Conservation (phyloP, 2,888 invertebrate genomes). For the Volucella bombylans region DNA sequence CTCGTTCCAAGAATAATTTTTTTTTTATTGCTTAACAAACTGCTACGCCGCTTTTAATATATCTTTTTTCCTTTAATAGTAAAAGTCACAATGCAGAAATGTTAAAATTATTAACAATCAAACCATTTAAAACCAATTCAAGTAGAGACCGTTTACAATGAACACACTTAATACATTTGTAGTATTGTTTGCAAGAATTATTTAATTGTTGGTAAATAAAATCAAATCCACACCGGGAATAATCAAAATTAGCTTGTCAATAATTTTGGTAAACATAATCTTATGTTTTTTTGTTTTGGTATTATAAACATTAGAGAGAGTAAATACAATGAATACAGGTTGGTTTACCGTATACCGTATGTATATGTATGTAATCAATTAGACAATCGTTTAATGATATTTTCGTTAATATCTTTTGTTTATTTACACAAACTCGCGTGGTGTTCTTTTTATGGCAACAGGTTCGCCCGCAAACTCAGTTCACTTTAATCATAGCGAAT, state of each 20-base stretch:
- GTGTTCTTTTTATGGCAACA: conserved; percentile 69
- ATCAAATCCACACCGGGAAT: conserved; percentile 61
- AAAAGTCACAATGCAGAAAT: too few relatives aligned
- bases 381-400: conserved; percentile 65
- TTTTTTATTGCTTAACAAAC: conserved; percentile 2
- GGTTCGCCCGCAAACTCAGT: conserved; percentile 59
- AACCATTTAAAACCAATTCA: conserved; percentile 25
- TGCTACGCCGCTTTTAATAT: not conserved
- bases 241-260: conserved; percentile 69
- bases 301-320: conserved; percentile 49
- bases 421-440: conserved; percentile 72
- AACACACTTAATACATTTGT: conserved; percentile 48
- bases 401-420: conserved; percentile 71
- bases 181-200: conserved; percentile 51
- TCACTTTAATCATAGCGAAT: conserved; percentile 69
- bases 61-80: not conserved
- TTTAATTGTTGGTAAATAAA: conserved; percentile 64
- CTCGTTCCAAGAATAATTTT: conserved; percentile 34
- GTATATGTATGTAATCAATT: conserved; percentile 64
- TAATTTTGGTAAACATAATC: conserved; percentile 72
- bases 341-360: conserved; percentile 6
- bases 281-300: conserved; percentile 54
- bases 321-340: conserved; percentile 61
- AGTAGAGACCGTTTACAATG: conserved; percentile 23
- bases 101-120: conserved; percentile 5